Conservation (phyloP, 2,797 vertebrate genomes). For the Hoplostethus atlanticus region DNA sequence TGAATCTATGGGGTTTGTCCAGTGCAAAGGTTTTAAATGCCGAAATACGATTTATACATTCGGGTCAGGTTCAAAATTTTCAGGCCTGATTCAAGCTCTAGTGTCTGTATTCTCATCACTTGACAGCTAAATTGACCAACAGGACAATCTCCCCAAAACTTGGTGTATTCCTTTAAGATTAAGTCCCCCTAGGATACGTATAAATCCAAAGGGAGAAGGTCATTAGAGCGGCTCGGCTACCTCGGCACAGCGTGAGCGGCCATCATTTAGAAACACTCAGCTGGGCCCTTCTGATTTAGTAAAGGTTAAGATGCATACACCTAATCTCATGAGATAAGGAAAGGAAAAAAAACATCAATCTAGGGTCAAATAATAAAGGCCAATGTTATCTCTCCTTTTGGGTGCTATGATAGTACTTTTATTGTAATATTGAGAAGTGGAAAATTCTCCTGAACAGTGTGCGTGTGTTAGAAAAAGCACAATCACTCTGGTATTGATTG, state of each 20-base stretch:
- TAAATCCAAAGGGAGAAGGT: too few species aligned
- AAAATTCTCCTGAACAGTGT: neutral
- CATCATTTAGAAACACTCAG: neutral
- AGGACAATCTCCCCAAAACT: too few species aligned
- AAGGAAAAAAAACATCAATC: neutral
- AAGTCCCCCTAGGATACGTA: too few species aligned
- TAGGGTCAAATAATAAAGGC: neutral
- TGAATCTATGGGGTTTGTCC: too few species aligned
- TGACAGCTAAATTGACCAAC: too few species aligned
- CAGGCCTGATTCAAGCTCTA: too few species aligned
- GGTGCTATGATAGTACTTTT: neutral
- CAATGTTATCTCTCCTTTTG: neutral
- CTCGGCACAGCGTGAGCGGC: neutral
- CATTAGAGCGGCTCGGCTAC: too few species aligned
- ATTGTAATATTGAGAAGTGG: neutral
- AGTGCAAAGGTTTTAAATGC: too few species aligned
- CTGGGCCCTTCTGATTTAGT: neutral
- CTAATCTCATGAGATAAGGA: neutral
- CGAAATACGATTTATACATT: too few species aligned
- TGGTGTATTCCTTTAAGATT: too few species aligned
- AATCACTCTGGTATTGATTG: conserved; percentile 18
- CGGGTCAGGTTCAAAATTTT: too few species aligned
- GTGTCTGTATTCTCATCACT: too few species aligned
- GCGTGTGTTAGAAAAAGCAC: neutral
- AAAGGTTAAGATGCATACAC: conserved; percentile 6